Percentiles rank a stretch among this genome's conserved stretches.
These are phyloP conservation scores for Trachymyrmex cornetzi DNA, from an alignment of 1,140 invertebrate species.

Conservation along the genomic window DNA sequence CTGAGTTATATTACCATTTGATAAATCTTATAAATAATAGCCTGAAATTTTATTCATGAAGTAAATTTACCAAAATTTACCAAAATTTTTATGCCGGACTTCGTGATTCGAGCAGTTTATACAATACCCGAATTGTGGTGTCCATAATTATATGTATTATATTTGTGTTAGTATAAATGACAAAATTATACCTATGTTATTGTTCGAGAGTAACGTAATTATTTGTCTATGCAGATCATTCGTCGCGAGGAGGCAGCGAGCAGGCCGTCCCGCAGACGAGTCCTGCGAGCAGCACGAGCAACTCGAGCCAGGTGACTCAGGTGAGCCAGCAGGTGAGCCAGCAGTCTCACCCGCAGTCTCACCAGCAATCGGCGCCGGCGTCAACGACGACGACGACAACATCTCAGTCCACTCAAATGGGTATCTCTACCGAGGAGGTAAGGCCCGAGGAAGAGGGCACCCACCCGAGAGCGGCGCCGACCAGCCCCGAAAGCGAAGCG, in stretches of 20 bases:
- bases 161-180: background rate
- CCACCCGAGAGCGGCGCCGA: constrained; percentile 85
- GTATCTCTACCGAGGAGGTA: constrained; percentile 84
- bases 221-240: constrained; percentile 73
- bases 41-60: background rate
- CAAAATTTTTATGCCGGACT: background rate
- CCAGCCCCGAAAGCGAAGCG: constrained; percentile 90
- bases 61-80: background rate
- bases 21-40: background rate
- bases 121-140: background rate
- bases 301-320: constrained; percentile 80
- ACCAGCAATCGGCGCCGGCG: constrained; percentile 65
- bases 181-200: background rate
- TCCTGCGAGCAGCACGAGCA: constrained; percentile 84
- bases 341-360: constrained; percentile 61
- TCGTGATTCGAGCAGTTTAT: background rate
- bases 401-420: constrained; percentile 79
- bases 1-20: background rate
- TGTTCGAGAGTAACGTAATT: background rate
- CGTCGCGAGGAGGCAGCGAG: constrained; percentile 79
- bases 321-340: constrained; percentile 70
- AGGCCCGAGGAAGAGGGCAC: constrained; percentile 82
- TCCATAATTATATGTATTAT: background rate
- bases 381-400: constrained; percentile 64
- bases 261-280: constrained; percentile 84